Evolutionary conservation across 2,888 invertebrate species (phyloP).

Genomic region (Adelognathus sp.): DNA sequence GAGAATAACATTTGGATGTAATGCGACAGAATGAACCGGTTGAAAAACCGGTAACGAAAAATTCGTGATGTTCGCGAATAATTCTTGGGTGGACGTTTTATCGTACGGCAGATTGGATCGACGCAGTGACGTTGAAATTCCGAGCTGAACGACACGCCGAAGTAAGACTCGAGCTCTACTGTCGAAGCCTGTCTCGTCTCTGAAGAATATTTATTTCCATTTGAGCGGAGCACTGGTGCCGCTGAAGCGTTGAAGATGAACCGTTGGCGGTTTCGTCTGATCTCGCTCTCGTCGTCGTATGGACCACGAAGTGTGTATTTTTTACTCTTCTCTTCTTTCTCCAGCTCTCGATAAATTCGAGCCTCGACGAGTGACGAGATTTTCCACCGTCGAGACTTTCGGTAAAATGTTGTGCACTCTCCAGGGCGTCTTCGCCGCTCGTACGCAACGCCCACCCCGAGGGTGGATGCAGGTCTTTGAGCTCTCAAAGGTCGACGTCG

Average conservation of each 20-base stretch:
- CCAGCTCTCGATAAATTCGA: slow-evolving; percentile 20
- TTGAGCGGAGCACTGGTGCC: not conserved
- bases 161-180: not conserved
- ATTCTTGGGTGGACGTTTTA: too few relatives aligned
- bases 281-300: not conserved
- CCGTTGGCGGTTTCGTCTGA: not conserved
- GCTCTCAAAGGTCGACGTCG: slow-evolving; percentile 1
- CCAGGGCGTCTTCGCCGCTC: not conserved
- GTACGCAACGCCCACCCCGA: not conserved
- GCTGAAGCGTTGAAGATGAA: not conserved
- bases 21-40: too few relatives aligned
- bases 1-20: too few relatives aligned
- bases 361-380: not conserved
- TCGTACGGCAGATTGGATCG: too few relatives aligned
- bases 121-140: not conserved
- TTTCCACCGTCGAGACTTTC: not conserved
- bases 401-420: not conserved
- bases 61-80: too few relatives aligned
- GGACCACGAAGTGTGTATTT: not conserved
- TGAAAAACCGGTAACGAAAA: too few relatives aligned
- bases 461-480: slow-evolving; percentile 4
- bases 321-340: slow-evolving; percentile 5
- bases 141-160: not conserved
- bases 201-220: not conserved
- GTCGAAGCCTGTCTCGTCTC: not conserved